These are phyloP conservation scores for Mormyrus lacerda DNA, from an alignment of 2,113 vertebrate genomes.

Conservation along the genomic window DNA sequence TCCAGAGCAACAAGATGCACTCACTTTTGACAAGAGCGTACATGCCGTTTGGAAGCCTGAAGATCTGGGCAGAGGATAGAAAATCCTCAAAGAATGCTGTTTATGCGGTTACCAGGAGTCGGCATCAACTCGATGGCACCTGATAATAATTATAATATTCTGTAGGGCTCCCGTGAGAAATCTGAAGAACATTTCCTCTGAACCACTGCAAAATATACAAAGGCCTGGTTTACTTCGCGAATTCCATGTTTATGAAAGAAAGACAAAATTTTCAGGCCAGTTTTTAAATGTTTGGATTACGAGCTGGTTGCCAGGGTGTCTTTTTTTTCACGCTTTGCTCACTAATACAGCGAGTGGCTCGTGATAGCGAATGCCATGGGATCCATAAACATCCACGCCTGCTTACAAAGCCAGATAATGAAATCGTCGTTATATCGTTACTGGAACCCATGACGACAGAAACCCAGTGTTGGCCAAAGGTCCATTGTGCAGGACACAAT, in stretches of 20 bases:
- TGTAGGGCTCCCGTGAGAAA: background rate
- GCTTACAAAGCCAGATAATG: background rate
- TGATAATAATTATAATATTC: background rate
- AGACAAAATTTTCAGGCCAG: background rate
- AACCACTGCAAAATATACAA: background rate
- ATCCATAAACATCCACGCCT: background rate
- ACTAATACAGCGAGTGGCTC: background rate
- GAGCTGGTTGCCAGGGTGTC: background rate
- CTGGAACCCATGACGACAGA: slow-evolving; percentile 2
- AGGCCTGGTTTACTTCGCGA: background rate
- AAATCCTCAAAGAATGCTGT: background rate
- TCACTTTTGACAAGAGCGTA: background rate
- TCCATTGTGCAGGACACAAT: background rate
- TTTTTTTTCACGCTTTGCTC: background rate
- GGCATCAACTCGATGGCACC: background rate
- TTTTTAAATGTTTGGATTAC: background rate
- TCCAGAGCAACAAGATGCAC: background rate
- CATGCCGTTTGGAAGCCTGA: background rate
- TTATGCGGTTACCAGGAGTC: background rate
- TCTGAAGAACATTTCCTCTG: background rate
- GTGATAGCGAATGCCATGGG: background rate
- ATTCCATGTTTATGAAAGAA: background rate
- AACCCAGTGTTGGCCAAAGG: background rate
- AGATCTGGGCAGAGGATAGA: background rate
- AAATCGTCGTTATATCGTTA: background rate